A percentile compares a stretch with the other conserved stretches of the same genome.
These are phyloP conservation scores for Anarhynchus alexandrinus DNA, from an alignment of 2,113 vertebrate species.

Conservation along the genomic window DNA sequence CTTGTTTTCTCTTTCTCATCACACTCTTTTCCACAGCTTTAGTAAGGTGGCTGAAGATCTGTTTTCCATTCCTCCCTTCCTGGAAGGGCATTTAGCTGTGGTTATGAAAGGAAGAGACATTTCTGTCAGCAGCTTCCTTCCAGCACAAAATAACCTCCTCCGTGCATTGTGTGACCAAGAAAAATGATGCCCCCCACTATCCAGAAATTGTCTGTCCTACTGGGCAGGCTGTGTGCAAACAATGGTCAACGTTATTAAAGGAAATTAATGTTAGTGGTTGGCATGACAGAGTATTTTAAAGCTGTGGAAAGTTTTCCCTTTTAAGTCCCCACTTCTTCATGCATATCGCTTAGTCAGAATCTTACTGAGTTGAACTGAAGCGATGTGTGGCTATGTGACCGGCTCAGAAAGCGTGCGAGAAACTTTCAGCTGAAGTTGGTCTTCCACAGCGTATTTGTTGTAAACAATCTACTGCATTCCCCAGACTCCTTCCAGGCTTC, in stretches of 20 bases:
- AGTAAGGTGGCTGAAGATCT: constrained; percentile 13
- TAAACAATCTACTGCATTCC: background rate
- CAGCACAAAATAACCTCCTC: background rate
- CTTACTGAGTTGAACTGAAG: background rate
- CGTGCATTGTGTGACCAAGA: background rate
- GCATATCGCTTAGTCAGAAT: background rate
- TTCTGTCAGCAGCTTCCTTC: constrained; percentile 39
- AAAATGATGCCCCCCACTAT: background rate
- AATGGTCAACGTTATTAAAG: background rate
- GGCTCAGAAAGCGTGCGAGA: background rate
- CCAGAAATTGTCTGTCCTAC: background rate
- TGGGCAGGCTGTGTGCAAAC: background rate
- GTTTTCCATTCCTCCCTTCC: constrained; percentile 31
- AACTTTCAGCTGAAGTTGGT: background rate
- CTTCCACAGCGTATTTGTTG: background rate
- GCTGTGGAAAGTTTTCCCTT: background rate
- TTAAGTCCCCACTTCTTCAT: background rate
- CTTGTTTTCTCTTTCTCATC: constrained; percentile 28
- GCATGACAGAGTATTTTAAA: background rate
- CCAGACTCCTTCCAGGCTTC: background rate
- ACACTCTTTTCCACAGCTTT: constrained; percentile 2
- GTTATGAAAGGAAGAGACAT: constrained; percentile 28
- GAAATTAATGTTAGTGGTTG: background rate
- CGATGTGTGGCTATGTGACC: background rate
- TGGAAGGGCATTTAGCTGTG: background rate